Conservation (phyloP, 2,888 invertebrate species). For the Drosophila ezoana region DNA sequence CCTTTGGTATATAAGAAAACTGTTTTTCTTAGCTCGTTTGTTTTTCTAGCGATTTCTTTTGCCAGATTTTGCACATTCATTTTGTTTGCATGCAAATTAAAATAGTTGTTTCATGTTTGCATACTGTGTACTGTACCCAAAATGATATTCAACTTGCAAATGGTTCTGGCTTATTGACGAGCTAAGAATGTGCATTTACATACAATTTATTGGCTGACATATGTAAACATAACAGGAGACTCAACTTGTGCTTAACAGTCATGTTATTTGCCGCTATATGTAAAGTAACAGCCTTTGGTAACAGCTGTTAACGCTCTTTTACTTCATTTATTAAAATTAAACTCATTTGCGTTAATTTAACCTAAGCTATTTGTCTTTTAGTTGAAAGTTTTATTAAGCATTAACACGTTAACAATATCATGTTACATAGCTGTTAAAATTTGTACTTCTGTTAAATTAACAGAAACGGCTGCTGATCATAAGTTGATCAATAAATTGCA, state of each 20-base stretch:
- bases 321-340: too few species aligned
- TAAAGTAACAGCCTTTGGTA: neutral
- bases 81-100: conserved; percentile 56
- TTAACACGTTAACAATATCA: neutral
- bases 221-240: neutral
- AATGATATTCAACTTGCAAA: conserved; percentile 16
- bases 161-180: conserved; percentile 27
- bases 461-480: neutral
- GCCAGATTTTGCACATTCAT: conserved; percentile 42
- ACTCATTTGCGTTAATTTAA: too few species aligned
- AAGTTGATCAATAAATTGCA: conserved; percentile 4
- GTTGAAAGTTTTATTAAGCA: too few species aligned
- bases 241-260: neutral
- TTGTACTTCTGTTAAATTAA: too few species aligned
- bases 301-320: neutral
- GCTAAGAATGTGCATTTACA: neutral
- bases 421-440: too few species aligned
- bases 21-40: conserved; percentile 32
- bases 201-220: neutral
- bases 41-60: conserved; percentile 36
- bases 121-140: conserved; percentile 43
- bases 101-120: conserved; percentile 57
- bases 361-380: too few species aligned
- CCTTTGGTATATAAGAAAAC: conserved; percentile 17
- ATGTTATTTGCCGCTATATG: neutral